Conservation (phyloP, 2,797 vertebrate genomes). For the Pitangus sulphuratus region DNA sequence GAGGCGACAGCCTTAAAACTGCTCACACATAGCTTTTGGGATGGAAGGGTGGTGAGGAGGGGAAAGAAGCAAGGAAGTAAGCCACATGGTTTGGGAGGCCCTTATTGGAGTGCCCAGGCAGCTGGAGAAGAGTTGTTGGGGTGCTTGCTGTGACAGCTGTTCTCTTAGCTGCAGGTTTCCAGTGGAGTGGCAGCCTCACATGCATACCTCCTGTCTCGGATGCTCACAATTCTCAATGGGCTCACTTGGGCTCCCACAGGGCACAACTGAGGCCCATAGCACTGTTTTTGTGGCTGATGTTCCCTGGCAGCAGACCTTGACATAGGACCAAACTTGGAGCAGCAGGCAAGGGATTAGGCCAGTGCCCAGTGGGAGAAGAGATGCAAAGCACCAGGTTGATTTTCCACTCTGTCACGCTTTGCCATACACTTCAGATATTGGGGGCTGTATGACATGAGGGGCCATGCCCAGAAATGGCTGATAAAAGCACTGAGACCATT, state of each 20-base stretch:
- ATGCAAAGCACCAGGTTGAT: neutral
- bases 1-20: neutral
- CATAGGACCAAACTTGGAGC: neutral
- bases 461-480: fast-evolving
- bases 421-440: neutral
- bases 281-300: fast-evolving
- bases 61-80: neutral
- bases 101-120: neutral
- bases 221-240: fast-evolving
- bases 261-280: fast-evolving
- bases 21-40: neutral
- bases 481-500: neutral
- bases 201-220: neutral
- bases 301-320: fast-evolving
- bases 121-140: fast-evolving
- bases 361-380: neutral
- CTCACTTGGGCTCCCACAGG: fast-evolving
- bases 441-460: fast-evolving
- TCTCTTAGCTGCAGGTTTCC: neutral
- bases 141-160: fast-evolving
- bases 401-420: neutral
- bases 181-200: neutral
- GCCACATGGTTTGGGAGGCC: fast-evolving
- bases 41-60: neutral
- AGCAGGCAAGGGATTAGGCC: neutral